These are phyloP conservation scores for Nebria salina DNA, from an alignment of 2,888 invertebrate species.

Conservation along the genomic window DNA sequence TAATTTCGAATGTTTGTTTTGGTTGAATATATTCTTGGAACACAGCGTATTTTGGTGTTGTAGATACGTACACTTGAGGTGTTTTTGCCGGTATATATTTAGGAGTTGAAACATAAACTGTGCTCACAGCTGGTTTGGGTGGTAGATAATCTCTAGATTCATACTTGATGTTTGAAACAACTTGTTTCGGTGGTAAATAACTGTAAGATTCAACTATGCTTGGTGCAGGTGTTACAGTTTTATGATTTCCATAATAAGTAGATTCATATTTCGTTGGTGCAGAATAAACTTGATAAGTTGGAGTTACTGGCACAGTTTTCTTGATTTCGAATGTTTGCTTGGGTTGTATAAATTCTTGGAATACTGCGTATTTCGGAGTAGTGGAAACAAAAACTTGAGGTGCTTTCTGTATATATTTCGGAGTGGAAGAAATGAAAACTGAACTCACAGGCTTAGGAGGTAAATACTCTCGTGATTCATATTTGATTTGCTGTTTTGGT, in stretches of 20 bases:
- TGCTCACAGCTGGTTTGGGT: slow-evolving; percentile 2
- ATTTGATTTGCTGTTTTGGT: slow-evolving; percentile 14
- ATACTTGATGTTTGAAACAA: slow-evolving; percentile 14
- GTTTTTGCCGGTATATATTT: slow-evolving; percentile 43
- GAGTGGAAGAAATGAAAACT: slow-evolving; percentile 49
- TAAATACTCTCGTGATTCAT: slow-evolving; percentile 26
- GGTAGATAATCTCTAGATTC: slow-evolving; percentile 21
- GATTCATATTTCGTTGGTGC: slow-evolving; percentile 17
- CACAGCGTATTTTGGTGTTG: slow-evolving; percentile 40
- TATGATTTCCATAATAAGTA: slow-evolving; percentile 13
- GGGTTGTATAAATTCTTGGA: slow-evolving; percentile 38
- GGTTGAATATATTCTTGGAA: slow-evolving; percentile 41
- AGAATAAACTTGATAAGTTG: slow-evolving; percentile 14
- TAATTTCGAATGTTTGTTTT: slow-evolving; percentile 35
- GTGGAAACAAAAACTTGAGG: slow-evolving; percentile 32
- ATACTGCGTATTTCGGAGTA: slow-evolving; percentile 37
- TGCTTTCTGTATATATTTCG: slow-evolving; percentile 48
- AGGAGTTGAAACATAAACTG: slow-evolving; percentile 50
- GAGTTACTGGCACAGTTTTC: slow-evolving; percentile 21
- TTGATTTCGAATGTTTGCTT: slow-evolving; percentile 39
- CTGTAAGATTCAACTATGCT: slow-evolving; percentile 28
- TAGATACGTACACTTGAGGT: slow-evolving; percentile 32
- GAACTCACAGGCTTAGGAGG: slow-evolving; percentile 17
- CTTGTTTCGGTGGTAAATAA: slow-evolving; percentile 19
- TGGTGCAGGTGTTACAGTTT: slow-evolving; percentile 21